Evolutionary conservation across 2,113 vertebrate genomes (phyloP).

Genomic region (Cyprinodon variegatus): DNA sequence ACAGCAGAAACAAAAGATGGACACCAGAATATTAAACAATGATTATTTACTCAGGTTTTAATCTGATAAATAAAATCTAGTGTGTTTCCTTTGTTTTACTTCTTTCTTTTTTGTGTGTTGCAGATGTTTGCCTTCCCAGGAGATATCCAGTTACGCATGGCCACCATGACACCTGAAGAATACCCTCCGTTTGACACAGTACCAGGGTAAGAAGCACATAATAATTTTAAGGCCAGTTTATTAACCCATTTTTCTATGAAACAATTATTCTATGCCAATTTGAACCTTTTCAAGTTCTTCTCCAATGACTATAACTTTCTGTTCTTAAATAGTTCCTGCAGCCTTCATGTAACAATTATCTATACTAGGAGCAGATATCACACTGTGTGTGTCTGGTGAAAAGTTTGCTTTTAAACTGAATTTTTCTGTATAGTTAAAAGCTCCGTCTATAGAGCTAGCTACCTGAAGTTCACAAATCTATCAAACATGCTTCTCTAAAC

Average conservation of each 20-base stretch:
- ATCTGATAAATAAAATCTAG: neutral
- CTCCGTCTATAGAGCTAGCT: neutral
- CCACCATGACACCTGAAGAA: slow-evolving; percentile 89
- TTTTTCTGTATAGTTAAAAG: neutral
- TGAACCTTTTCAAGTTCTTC: neutral
- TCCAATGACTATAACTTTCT: no score
- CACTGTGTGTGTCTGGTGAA: neutral
- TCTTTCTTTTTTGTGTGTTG: slow-evolving; percentile 64
- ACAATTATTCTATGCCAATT: neutral
- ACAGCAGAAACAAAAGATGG: neutral
- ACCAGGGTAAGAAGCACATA: slow-evolving; percentile 73
- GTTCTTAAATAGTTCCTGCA: no score
- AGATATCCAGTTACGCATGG: slow-evolving; percentile 95
- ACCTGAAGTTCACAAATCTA: no score
- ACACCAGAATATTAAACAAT: neutral
- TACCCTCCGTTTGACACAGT: slow-evolving; percentile 80
- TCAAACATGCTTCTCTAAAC: no score
- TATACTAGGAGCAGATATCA: neutral
- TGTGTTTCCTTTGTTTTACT: slow-evolving; percentile 8
- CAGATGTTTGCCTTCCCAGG: slow-evolving; percentile 94
- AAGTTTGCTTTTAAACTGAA: neutral
- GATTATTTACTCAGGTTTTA: neutral
- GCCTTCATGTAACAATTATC: no score
- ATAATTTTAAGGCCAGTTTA: neutral
- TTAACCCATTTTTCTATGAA: neutral